phyloP scores from a whole-genome alignment of 2,797 vertebrate genomes.

The Microctenopoma steveboyesi region DNA sequence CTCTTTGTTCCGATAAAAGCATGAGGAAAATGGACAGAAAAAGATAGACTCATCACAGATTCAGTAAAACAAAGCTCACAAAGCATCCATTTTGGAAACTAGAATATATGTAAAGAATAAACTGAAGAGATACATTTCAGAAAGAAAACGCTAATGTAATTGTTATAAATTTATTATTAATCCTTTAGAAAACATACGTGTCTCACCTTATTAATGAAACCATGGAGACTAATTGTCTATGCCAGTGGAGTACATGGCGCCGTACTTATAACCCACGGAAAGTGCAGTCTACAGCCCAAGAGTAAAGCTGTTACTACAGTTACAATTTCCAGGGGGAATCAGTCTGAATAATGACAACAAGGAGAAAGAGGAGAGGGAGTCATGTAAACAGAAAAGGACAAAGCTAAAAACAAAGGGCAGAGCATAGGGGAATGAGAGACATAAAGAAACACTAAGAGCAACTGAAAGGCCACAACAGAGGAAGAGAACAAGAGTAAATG shows the following conservation, averaged over 20 bases:
- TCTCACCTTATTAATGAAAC: slow-evolving; percentile 23
- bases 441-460: slow-evolving; percentile 1
- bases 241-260: slow-evolving; percentile 24
- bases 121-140: too few species aligned
- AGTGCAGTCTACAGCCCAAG: slow-evolving; percentile 37
- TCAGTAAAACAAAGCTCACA: not conserved
- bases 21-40: not conserved
- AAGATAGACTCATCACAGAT: not conserved
- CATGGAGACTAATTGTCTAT: slow-evolving; percentile 23
- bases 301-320: slow-evolving; percentile 66
- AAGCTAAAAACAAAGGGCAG: not conserved
- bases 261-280: slow-evolving; percentile 1
- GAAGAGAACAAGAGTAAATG: slow-evolving; percentile 14
- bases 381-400: slow-evolving; percentile 3
- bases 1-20: not conserved
- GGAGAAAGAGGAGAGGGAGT: not conserved
- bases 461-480: slow-evolving; percentile 6
- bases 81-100: not conserved
- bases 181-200: slow-evolving; percentile 26
- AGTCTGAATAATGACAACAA: slow-evolving; percentile 49
- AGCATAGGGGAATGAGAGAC: slow-evolving; percentile 9
- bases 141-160: not conserved
- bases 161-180: not conserved
- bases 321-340: slow-evolving; percentile 53
- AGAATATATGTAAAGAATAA: not conserved